Evolutionary conservation across 2,888 invertebrate species (phyloP), one percentile per base, ranked within the genome.

Genomic region (Oasisia sp.): DNA sequence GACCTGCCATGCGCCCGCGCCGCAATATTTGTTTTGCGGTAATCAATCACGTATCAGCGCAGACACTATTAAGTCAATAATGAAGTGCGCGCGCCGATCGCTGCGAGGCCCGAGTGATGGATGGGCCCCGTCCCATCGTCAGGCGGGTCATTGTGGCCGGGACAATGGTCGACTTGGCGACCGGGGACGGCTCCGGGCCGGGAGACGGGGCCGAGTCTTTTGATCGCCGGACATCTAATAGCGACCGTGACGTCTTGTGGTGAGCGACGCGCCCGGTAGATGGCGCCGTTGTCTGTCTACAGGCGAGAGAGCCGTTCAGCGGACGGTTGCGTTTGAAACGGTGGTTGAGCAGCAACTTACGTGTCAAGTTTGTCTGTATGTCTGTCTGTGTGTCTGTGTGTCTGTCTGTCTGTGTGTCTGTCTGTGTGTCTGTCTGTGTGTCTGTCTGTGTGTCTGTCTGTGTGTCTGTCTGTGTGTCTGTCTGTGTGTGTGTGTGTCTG

Each of bases 21-120:
- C n/a, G 74, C 74, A 74, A 74, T 74, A 74, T 74, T 74, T 74
- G 74, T 74, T 74, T 74, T 74, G 74, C 74, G 27, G 74, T n/a
- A 74, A 74, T 74, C 74, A 74, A 74, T 74, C 74, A 74, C n/a
- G 74, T 19, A 74, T 27, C 19, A 19, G n/a, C 74, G n/a, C 74
- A 74, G 74, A 74, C 74, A 74, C 74, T 74, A 74, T 74, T 74
- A 74, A 74, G 74, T 74, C 74, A 74, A 74, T 74, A 74, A 74
- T 74, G 74, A 74, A 74, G 74, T 74, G 74, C 74, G 74, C 74
- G 74, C 74, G 74, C 27, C 74, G 74, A 19, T 74, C 74, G 74
- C 74, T 74, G 74, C 74, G 74, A 74, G 74, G 74, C 74, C 27
- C 74, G 27, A 27, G 74, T 74, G 74, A 74, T 74, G 74, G 74